Evolutionary conservation across 2,888 invertebrate species (phyloP).

Genomic region (Oligia fasciuncula): DNA sequence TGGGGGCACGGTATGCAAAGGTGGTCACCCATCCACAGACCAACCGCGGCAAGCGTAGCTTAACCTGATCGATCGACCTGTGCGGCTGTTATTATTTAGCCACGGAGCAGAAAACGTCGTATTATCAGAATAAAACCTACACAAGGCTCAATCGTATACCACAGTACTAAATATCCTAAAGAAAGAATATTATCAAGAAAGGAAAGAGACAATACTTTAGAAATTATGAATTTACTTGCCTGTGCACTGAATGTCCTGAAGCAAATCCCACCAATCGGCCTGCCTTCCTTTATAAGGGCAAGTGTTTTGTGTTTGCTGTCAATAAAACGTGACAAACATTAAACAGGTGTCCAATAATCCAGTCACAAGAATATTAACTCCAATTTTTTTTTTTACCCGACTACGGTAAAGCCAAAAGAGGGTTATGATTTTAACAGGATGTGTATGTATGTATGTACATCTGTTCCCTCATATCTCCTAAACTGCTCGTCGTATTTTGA

Average conservation of each 20-base stretch:
- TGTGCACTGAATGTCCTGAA: slow-evolving; percentile 98
- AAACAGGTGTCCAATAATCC: background rate
- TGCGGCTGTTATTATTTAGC: too few species aligned
- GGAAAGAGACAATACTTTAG: background rate
- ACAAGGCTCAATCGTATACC: background rate
- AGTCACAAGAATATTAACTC: background rate
- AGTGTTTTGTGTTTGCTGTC: slow-evolving; percentile 97
- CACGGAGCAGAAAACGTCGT: too few species aligned
- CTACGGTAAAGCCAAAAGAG: background rate
- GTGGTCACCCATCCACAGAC: too few species aligned
- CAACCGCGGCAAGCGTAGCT: too few species aligned
- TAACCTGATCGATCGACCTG: too few species aligned
- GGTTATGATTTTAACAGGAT: background rate
- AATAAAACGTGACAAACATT: slow-evolving; percentile 42
- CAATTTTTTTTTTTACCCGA: background rate
- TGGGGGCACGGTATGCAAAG: too few species aligned
- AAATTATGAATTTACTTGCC: slow-evolving; percentile 37
- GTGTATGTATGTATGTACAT: too few species aligned
- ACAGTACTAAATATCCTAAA: background rate
- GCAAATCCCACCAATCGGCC: slow-evolving; percentile 99
- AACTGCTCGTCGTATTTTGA: too few species aligned
- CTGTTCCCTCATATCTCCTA: background rate
- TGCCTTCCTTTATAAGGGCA: slow-evolving; percentile 96
- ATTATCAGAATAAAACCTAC: background rate
- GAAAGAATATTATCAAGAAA: background rate